Conservation (phyloP, 2,113 vertebrate genomes). For the Lagopus leucura region DNA sequence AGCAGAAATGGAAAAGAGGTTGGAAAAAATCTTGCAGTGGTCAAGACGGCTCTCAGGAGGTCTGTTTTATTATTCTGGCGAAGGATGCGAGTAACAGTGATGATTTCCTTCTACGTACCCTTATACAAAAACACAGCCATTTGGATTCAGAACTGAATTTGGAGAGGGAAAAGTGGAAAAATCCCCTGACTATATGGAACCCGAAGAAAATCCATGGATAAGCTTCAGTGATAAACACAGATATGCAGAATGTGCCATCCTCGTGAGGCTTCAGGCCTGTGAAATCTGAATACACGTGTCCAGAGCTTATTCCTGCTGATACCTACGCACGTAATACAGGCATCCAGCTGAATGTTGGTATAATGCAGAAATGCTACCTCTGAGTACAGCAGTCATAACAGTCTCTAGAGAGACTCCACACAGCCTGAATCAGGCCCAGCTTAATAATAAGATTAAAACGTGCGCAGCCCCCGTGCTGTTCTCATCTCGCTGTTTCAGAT, state of each 20-base stretch:
- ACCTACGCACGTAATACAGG: neutral
- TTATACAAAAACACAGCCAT: neutral
- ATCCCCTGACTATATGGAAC: neutral
- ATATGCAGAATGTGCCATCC: neutral
- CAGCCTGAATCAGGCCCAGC: neutral
- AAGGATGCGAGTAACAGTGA: neutral
- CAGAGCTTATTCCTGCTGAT: neutral
- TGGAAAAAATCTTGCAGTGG: neutral
- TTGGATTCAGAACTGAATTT: neutral
- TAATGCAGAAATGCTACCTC: neutral
- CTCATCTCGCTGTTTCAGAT: rapidly evolving
- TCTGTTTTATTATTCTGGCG: neutral
- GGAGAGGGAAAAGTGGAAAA: neutral
- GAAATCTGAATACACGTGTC: rapidly evolving
- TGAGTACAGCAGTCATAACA: neutral
- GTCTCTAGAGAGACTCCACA: neutral
- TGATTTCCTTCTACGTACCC: neutral
- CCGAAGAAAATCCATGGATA: neutral
- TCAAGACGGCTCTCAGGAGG: neutral
- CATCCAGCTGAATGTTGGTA: neutral
- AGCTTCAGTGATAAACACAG: neutral
- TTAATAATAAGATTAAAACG: rapidly evolving
- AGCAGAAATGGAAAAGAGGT: neutral
- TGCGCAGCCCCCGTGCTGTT: neutral
- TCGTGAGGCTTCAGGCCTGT: neutral